Evolutionary conservation across 1,140 invertebrate species (phyloP), one percentile per base, ranked within the genome.

Genomic region (Bombus huntii): DNA sequence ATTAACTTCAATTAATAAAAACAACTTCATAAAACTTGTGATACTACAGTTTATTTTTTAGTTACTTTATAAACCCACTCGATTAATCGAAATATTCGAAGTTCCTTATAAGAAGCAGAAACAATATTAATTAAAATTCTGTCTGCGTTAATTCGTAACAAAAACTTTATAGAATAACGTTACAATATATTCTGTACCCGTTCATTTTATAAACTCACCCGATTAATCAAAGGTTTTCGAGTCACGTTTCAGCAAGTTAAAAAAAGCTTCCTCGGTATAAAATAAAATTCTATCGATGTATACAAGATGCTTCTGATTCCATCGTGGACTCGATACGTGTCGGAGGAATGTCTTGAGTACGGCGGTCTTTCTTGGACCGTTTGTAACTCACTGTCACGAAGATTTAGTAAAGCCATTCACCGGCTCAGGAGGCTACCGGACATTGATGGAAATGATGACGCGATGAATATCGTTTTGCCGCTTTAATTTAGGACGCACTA

Each of bases 391-490:
- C 83, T 74, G 78, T 68, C 84, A 42, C 78, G 59, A 74, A 81
- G 78, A 81, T 85, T 85, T 73, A 81, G 44, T 81, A 74, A 85
- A 74, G n/a, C 75, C 70, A 44, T 18, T 59, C 44, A 6, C 9
- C 25, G 8, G 13, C 28, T 34, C 53, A 22, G 39, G 25, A 34
- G 12, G 22, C 15, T 1, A 70, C 31, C 42, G 74, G 87, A 86
- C 88, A 88, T 83, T 89, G 83, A 89, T 88, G 79, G 83, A 89
- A 87, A 88, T 81, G 79, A 89, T 76, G 83, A 88, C 83, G 88
- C 57, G 80, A 77, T 74, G 66, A 66, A 47, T 79, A 85, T 86
- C 74, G 79, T 86, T 83, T 83, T 86, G 71, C 74, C 87, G 77
- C 42, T 78, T 78, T 89, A 80, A 89, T 89, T 89, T 89, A 81